phyloP scores from a whole-genome alignment of 2,797 vertebrate genomes.

The Bucorvus abyssinicus region DNA sequence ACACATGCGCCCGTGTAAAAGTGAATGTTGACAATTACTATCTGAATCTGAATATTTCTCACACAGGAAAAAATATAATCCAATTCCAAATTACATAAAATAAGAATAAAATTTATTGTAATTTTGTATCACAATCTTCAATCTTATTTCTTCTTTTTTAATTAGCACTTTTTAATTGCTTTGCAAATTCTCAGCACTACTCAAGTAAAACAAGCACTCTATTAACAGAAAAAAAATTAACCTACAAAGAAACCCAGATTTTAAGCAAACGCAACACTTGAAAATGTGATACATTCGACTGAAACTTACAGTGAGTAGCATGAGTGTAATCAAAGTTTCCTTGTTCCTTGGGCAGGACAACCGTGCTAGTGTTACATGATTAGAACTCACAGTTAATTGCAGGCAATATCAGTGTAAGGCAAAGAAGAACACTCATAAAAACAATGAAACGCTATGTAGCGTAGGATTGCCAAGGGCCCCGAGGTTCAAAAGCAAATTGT shows the following conservation, averaged over 20 bases:
- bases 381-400: background rate
- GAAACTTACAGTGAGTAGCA: background rate
- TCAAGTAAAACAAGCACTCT: background rate
- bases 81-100: background rate
- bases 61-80: background rate
- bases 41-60: background rate
- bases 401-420: background rate
- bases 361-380: background rate
- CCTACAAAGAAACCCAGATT: fast-evolving
- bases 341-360: background rate
- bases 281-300: background rate
- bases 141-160: background rate
- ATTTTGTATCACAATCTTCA: background rate
- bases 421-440: background rate
- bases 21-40: background rate
- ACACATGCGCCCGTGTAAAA: fast-evolving
- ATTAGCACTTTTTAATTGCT: background rate
- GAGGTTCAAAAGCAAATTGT: background rate
- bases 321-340: background rate
- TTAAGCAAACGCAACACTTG: background rate
- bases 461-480: background rate
- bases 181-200: background rate
- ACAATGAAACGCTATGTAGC: background rate
- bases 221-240: background rate
- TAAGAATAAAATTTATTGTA: background rate